Percentiles rank a stretch among this genome's conserved stretches.
Evolutionary conservation across 2,888 invertebrate genomes (phyloP).

Genomic region (Agrotis puta): DNA sequence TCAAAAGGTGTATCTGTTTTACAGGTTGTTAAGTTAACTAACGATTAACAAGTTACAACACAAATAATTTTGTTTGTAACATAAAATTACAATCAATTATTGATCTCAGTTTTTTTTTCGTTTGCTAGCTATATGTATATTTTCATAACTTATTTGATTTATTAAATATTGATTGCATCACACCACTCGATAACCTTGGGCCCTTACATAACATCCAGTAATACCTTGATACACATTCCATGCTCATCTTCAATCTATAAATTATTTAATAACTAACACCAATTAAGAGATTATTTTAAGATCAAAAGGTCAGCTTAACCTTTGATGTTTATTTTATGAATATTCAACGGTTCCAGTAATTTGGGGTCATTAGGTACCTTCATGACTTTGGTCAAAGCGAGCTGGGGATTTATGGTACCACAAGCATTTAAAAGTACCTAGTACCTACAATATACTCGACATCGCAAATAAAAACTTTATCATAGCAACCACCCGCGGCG

Average conservation of each 20-base stretch:
- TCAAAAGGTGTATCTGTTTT: no score
- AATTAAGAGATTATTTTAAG: conserved; percentile 54
- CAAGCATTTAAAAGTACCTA: no score
- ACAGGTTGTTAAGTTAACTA: no score
- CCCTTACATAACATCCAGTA: neutral
- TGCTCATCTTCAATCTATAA: conserved; percentile 33
- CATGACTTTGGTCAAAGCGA: conserved; percentile 1
- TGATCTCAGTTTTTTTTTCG: no score
- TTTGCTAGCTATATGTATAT: neutral
- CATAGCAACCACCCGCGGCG: no score
- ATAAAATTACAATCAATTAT: no score
- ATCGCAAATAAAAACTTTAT: no score
- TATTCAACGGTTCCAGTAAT: conserved; percentile 42
- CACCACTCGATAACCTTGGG: conserved; percentile 15
- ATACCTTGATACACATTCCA: conserved; percentile 42
- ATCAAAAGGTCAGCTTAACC: conserved; percentile 46
- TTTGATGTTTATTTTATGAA: conserved; percentile 47
- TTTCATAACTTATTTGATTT: neutral
- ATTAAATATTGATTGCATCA: neutral
- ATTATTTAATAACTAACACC: conserved; percentile 39
- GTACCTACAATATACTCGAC: no score
- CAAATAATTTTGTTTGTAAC: no score
- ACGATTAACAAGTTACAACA: no score
- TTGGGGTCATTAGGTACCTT: conserved; percentile 32
- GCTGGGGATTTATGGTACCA: conserved; percentile 3